Conservation (phyloP, 92 coral and sea anemone genomes). For the Umimayanthus chanpuru region DNA sequence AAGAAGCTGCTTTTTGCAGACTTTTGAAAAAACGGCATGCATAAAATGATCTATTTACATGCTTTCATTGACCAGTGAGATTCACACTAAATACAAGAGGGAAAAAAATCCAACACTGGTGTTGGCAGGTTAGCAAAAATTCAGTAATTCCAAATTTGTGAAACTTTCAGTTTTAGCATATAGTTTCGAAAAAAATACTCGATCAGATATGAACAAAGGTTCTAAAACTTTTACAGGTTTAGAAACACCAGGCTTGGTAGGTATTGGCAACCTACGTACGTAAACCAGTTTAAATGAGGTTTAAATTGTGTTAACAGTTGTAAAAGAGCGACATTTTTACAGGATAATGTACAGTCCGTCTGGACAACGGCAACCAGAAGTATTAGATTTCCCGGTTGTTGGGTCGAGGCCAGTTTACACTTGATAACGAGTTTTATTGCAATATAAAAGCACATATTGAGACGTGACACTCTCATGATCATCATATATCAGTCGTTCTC, state of each 20-base stretch:
- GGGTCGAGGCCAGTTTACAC: conserved; percentile 22
- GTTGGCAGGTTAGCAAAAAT: no score
- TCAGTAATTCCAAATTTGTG: no score
- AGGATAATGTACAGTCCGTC: background rate
- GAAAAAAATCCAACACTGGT: background rate
- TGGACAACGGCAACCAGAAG: background rate
- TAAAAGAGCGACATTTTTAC: background rate
- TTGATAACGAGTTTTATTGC: background rate
- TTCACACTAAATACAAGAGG: background rate
- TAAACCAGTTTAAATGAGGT: background rate
- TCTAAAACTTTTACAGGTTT: background rate
- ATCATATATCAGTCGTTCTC: background rate
- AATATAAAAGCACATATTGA: conserved; percentile 5
- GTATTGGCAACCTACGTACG: background rate
- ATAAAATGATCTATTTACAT: no score
- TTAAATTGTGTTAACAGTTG: conserved; percentile 6
- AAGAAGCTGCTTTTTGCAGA: background rate
- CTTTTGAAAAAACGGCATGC: background rate
- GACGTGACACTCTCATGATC: background rate
- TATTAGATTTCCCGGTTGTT: background rate
- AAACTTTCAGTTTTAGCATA: no score
- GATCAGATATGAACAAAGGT: background rate
- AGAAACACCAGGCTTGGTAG: no score
- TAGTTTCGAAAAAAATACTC: no score
- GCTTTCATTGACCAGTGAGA: no score